Conservation (phyloP, 2,888 invertebrate species). For the Coenonympha glycerion region DNA sequence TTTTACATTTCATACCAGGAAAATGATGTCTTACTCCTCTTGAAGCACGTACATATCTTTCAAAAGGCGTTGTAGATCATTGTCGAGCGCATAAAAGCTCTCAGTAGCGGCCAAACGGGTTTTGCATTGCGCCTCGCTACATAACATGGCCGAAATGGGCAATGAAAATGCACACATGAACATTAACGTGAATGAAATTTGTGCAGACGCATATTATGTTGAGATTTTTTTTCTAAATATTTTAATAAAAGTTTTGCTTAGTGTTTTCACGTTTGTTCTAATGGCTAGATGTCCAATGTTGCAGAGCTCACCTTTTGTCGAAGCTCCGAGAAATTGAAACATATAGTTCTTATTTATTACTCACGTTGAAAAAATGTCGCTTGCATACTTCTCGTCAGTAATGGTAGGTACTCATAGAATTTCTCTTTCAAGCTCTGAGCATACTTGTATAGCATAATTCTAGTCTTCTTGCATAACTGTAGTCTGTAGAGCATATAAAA, state of each 20-base stretch:
- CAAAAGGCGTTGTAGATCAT: slow-evolving; percentile 51
- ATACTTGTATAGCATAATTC: too few relatives aligned
- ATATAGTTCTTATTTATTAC: too few relatives aligned
- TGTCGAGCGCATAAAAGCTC: slow-evolving; percentile 53
- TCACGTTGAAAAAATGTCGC: too few relatives aligned
- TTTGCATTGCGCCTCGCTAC: slow-evolving; percentile 32
- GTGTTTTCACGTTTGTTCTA: too few relatives aligned
- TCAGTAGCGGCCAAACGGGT: slow-evolving; percentile 57
- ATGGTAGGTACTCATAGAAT: too few relatives aligned
- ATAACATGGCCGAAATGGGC: slow-evolving; percentile 33
- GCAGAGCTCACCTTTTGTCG: too few relatives aligned
- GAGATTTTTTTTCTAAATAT: slow-evolving; percentile 8
- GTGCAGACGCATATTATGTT: slow-evolving; percentile 9
- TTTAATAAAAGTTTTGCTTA: not conserved
- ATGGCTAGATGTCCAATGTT: too few relatives aligned
- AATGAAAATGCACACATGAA: slow-evolving; percentile 19
- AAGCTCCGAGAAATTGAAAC: too few relatives aligned
- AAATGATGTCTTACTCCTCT: slow-evolving; percentile 14
- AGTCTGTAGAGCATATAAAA: slow-evolving; percentile 59
- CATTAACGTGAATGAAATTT: slow-evolving; percentile 17
- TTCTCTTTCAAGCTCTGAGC: slow-evolving; percentile 54
- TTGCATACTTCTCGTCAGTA: too few relatives aligned
- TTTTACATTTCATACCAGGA: slow-evolving; percentile 13
- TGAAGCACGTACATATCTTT: slow-evolving; percentile 37
- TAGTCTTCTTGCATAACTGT: too few relatives aligned